phyloP scores from a whole-genome alignment of 2,888 invertebrate genomes.

The Aphidoletes aphidimyza region DNA sequence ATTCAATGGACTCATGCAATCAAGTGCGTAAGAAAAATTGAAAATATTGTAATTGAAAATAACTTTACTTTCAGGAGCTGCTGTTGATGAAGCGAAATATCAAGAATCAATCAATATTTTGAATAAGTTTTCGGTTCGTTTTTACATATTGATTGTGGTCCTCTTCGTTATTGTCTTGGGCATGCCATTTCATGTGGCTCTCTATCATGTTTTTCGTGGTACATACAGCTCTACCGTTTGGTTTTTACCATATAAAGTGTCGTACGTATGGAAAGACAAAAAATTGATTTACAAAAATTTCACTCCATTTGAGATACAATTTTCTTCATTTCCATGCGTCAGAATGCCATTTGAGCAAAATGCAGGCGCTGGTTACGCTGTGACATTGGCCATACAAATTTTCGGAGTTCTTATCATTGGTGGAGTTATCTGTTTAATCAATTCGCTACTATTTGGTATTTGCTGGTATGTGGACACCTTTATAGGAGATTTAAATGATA shows the following conservation, averaged over 20 bases:
- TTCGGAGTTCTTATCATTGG: background rate
- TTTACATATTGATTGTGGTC: background rate
- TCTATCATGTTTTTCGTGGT: background rate
- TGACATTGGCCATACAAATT: background rate
- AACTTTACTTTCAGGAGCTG: background rate
- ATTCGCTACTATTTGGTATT: background rate
- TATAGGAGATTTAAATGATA: background rate
- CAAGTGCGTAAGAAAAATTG: background rate
- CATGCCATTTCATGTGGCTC: background rate
- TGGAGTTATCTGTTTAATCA: background rate
- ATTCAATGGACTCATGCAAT: background rate
- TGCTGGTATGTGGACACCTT: background rate
- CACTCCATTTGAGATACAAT: background rate
- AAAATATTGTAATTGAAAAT: background rate
- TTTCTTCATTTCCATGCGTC: slow-evolving; percentile 30
- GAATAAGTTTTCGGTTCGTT: background rate
- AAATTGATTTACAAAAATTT: background rate
- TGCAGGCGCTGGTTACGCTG: background rate
- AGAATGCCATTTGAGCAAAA: background rate
- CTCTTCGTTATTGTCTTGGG: background rate
- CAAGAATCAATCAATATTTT: background rate
- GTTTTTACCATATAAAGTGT: background rate
- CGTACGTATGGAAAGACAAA: background rate
- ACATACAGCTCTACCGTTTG: background rate
- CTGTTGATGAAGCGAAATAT: background rate